Evolutionary conservation across 2,888 invertebrate species (phyloP).

Genomic region (Allophyes oxyacanthae): DNA sequence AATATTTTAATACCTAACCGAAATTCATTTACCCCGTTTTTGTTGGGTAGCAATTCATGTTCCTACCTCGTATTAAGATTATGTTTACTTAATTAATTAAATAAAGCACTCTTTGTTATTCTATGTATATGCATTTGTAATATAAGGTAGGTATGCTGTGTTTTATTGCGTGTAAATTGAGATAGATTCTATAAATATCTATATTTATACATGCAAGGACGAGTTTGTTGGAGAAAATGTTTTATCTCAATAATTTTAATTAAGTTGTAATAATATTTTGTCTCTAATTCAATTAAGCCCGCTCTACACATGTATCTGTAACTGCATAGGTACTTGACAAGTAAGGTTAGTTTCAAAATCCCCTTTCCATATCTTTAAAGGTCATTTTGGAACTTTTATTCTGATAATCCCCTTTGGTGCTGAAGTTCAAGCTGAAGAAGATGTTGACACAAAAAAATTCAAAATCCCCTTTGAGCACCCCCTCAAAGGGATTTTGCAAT

Average conservation of each 20-base stretch:
- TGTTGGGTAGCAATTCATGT: constrained; percentile 31
- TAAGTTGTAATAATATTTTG: background rate
- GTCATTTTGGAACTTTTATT: too few relatives aligned
- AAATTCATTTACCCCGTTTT: background rate
- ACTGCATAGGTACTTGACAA: too few relatives aligned
- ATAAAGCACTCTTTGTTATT: constrained; percentile 10
- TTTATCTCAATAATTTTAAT: constrained; percentile 26
- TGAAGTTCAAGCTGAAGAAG: too few relatives aligned
- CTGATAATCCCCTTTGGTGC: too few relatives aligned
- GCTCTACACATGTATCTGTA: background rate
- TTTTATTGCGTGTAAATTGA: constrained; percentile 5
- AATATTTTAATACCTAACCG: background rate
- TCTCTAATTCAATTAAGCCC: constrained; percentile 4
- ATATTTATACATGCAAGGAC: constrained; percentile 7
- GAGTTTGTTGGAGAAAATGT: constrained; percentile 5
- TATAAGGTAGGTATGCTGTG: constrained; percentile 11
- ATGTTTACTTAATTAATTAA: constrained; percentile 52
- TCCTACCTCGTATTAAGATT: constrained; percentile 42
- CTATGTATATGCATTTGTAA: constrained; percentile 36
- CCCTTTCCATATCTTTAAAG: too few relatives aligned
- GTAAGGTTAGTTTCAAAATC: too few relatives aligned
- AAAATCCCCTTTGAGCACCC: too few relatives aligned
- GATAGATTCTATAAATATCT: background rate
- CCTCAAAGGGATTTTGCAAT: too few relatives aligned
- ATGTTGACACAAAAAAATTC: too few relatives aligned